These are phyloP conservation scores for Aricia artaxerxes DNA, from an alignment of 2,888 invertebrate species.

Conservation along the genomic window DNA sequence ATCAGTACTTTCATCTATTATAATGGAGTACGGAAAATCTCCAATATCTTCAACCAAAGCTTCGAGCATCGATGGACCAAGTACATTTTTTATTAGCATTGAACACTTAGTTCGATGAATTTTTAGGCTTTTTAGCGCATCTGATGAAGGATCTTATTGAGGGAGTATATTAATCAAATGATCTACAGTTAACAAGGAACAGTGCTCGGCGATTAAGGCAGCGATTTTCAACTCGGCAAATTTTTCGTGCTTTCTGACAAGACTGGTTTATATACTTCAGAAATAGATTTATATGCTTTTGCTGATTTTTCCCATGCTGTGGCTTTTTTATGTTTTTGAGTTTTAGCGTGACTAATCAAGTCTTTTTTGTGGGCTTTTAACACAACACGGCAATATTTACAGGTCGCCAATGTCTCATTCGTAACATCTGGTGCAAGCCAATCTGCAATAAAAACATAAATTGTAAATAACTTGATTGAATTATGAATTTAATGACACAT, in stretches of 20 bases:
- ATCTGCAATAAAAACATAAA: background rate
- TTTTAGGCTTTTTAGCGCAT: background rate
- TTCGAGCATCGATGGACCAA: background rate
- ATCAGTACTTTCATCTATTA: background rate
- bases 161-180: background rate
- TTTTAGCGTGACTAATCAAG: background rate
- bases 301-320: background rate
- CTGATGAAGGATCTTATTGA: background rate
- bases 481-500: too few relatives aligned
- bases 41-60: background rate
- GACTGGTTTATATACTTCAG: background rate
- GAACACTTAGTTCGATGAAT: background rate
- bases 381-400: background rate
- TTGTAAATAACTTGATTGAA: background rate
- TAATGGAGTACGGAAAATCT: background rate
- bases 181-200: background rate
- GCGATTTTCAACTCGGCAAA: background rate
- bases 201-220: background rate
- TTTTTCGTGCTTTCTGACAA: background rate
- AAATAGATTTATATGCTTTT: background rate
- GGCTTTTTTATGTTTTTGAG: background rate
- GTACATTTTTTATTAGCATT: background rate
- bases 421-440: background rate
- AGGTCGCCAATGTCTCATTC: background rate
- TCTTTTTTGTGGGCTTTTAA: background rate